Evolutionary conservation across 2,888 invertebrate species (phyloP), one percentile per base, ranked within the genome.

Genomic region (Drosophila helvetica): DNA sequence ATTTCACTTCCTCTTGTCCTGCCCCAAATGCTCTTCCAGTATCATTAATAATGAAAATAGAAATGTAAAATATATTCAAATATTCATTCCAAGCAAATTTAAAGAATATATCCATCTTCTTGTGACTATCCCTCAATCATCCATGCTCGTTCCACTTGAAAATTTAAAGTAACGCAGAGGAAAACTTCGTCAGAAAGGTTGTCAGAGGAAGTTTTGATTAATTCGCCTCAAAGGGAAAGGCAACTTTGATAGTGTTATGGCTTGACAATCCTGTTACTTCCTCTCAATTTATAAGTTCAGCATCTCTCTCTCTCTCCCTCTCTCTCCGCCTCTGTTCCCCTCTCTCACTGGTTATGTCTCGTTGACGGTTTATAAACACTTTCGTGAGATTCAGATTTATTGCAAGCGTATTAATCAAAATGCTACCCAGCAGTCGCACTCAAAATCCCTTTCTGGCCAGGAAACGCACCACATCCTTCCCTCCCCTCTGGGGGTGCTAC

Each of bases 361-460:
- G 30, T 27, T 45, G 33, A 45, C 19, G 38, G 53, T 54, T 54
- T 22, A 66, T 50, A 43, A 68, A 68, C 66, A 66, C 66, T 68
- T 66, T 55, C 55, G 69, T 66, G 55, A 45, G 56, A 68, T 50
- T 66, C 66, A 68, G 66, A 66, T 69, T 51, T 61, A 68, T 68
- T 68, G 62, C 55, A 43, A 33, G 56, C 74, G 53, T 38, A 71
- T 71, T 71, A 71, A 71, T 71, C 70, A 71, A 64, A 59, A 25
- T 15, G 46, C 70, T 68, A 9, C 45, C 30, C 50, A 25, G 18
- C 51, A 64, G 51, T 27, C 51, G 38, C 54, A 50, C 60, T 60
- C 60, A 51, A 51, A 18, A 56, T 30, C 17, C 52, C 55, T 46
- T 56, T 47, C 15, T 38, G 38, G 38, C 38, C 38, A 38, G 38